A percentile compares a stretch with the other conserved stretches of the same genome.
phyloP scores from a whole-genome alignment of 2,113 vertebrate species.

The Ancistrus triradiatus region DNA sequence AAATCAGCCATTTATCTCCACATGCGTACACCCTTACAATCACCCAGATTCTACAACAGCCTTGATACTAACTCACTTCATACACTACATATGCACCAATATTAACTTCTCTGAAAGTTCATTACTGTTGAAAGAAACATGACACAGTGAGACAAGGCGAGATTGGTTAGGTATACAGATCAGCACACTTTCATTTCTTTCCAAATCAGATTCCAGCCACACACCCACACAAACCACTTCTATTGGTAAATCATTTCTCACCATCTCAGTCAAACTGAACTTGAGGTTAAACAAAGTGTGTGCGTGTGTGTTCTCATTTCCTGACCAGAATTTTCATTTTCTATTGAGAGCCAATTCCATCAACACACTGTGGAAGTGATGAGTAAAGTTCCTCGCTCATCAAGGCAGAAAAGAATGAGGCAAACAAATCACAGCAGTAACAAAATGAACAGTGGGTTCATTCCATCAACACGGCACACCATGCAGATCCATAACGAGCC shows the following conservation, averaged over 20 bases:
- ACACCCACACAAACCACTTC: slow-evolving; percentile 15
- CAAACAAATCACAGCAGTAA: slow-evolving; percentile 30
- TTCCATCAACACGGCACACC: too few species aligned
- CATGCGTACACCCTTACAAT: slow-evolving; percentile 25
- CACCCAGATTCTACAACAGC: slow-evolving; percentile 18
- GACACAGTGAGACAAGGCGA: background rate
- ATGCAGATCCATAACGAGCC: too few species aligned
- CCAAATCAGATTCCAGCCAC: slow-evolving; percentile 29
- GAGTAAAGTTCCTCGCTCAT: too few species aligned
- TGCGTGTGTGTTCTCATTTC: too few species aligned
- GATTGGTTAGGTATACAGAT: slow-evolving; percentile 21
- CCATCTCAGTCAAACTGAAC: too few species aligned
- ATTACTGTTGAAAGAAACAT: slow-evolving; percentile 15
- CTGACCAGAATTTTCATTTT: slow-evolving; percentile 18
- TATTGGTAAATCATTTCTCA: slow-evolving; percentile 4
- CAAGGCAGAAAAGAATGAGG: slow-evolving; percentile 10
- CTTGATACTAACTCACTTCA: slow-evolving; percentile 3
- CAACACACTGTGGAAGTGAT: slow-evolving; percentile 26
- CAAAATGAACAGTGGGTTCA: slow-evolving; percentile 21
- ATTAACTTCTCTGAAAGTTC: slow-evolving; percentile 11
- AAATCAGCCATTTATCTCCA: background rate
- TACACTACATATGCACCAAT: background rate
- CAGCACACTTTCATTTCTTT: slow-evolving; percentile 21
- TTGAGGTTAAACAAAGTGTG: too few species aligned
- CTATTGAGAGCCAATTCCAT: slow-evolving; percentile 31